phyloP scores from a whole-genome alignment of 1,140 invertebrate genomes.

The Cyphomyrmex costatus region DNA sequence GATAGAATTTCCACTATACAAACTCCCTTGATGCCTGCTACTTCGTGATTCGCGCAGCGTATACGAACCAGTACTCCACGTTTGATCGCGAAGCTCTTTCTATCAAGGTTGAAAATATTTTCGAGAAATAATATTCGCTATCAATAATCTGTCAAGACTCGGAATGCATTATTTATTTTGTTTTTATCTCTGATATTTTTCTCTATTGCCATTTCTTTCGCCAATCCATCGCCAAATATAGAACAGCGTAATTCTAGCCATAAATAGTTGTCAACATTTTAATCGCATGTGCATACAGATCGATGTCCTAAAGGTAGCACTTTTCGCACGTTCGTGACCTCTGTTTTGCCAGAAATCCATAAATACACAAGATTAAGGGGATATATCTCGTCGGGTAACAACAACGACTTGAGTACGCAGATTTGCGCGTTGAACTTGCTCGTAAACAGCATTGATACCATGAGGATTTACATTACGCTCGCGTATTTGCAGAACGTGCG shows the following conservation, averaged over 20 bases:
- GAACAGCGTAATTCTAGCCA: constrained; percentile 13
- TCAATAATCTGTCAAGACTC: constrained; percentile 19
- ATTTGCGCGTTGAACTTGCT: constrained; percentile 38
- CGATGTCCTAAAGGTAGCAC: constrained; percentile 18
- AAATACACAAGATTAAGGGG: constrained; percentile 53
- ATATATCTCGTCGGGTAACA: constrained; percentile 32
- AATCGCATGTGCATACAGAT: constrained; percentile 25
- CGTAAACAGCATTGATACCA: constrained; percentile 38
- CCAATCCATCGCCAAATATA: constrained; percentile 44
- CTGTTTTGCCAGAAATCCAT: constrained; percentile 42
- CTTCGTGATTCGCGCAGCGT: constrained; percentile 32
- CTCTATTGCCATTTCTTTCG: background rate
- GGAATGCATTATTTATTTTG: constrained; percentile 17
- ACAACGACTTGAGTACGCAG: constrained; percentile 38
- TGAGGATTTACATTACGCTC: constrained; percentile 32
- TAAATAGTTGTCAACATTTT: constrained; percentile 41
- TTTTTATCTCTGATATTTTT: constrained; percentile 33
- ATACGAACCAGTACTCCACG: constrained; percentile 20
- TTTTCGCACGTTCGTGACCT: constrained; percentile 56
- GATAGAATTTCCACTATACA: constrained; percentile 65
- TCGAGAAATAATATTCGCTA: constrained; percentile 8
- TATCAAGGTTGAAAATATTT: constrained; percentile 29
- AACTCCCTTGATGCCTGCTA: constrained; percentile 30
- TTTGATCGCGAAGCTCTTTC: constrained; percentile 21
- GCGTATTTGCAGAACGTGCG: constrained; percentile 51